Base-by-base conservation (phyloP, 1,140 invertebrate genomes). In the Magallana ariakensis region DNA sequence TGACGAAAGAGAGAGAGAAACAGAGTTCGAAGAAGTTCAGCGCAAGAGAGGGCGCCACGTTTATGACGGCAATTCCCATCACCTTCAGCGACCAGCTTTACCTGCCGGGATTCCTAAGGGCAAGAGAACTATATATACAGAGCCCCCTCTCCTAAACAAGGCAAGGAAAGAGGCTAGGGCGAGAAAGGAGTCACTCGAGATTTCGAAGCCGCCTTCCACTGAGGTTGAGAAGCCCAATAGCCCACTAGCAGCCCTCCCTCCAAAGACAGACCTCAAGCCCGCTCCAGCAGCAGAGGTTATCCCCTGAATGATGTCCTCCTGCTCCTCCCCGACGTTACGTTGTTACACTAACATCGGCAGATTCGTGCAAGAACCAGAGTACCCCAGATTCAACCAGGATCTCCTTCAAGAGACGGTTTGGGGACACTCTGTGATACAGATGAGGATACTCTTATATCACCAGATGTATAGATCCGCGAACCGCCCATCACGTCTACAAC, bases 1-100 rank as follows among this genome's bases (percentile, higher is more conserved):
- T 80, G 22, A 80, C 70, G 10, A 11, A 9, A 9, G 70, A 80
- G 70, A 22, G 22, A 11, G 19, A 11, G 9, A 9, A 22, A n/a
- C n/a, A 80, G 70, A 80, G 22, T 80, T 80, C 70, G 70, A 80
- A 22, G 22, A 22, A 9, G 11, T 80, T 80, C 70, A 80, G 70
- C 10, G 22, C 9, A 22, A 80, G 8, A 11, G 70, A 22, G 22
- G 70, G 22, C 11, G 22, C 9, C 70, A 80, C 22, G 70, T 80
- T 13, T 22, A 80, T 22, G 70, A 80, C 11, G 70, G 70, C 11
- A 22, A 15, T 80, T 15, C 70, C 70, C 19, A 11, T 80, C 11
- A 22, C 22, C 10, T 80, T 80, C 70, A 80, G 22, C 70, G 70
- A 80, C 19, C 70, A 80, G 19, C 70, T 22, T 13, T 80, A 80